Evolutionary conservation across 2,888 invertebrate species (phyloP).

Genomic region (Deroplatys truncata): DNA sequence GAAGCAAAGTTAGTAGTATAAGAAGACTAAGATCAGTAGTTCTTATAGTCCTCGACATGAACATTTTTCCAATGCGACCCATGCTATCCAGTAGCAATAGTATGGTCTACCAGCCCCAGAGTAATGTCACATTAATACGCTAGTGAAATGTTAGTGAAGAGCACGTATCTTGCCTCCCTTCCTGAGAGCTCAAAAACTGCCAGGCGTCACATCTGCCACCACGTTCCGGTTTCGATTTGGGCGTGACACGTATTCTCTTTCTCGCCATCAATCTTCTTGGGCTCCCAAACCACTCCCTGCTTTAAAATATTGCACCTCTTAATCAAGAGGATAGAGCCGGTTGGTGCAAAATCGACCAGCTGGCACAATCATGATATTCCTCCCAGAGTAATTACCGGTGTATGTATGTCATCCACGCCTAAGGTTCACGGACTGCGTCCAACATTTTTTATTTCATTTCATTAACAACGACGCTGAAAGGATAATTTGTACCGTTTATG

Average conservation of each 20-base stretch:
- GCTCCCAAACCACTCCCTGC: neutral
- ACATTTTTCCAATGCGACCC: no score
- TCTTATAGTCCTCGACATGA: no score
- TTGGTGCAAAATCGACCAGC: neutral
- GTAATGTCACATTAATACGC: no score
- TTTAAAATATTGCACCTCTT: conserved; percentile 4
- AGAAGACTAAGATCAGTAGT: no score
- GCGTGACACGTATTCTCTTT: neutral
- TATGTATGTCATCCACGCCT: neutral
- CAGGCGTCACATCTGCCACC: neutral
- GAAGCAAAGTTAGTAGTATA: no score
- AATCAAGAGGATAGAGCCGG: neutral
- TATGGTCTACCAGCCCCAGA: no score
- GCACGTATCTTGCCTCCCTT: neutral
- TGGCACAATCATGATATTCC: neutral
- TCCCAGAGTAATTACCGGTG: neutral
- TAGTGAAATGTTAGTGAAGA: neutral
- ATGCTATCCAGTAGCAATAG: no score
- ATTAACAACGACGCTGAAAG: neutral
- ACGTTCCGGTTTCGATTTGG: neutral
- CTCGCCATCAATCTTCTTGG: neutral
- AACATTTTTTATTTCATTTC: neutral
- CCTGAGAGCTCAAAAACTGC: neutral
- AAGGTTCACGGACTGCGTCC: neutral
- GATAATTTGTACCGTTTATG: neutral